Evolutionary conservation across 2,113 vertebrate species (phyloP).

Genomic region (Prietella phreatophila): DNA sequence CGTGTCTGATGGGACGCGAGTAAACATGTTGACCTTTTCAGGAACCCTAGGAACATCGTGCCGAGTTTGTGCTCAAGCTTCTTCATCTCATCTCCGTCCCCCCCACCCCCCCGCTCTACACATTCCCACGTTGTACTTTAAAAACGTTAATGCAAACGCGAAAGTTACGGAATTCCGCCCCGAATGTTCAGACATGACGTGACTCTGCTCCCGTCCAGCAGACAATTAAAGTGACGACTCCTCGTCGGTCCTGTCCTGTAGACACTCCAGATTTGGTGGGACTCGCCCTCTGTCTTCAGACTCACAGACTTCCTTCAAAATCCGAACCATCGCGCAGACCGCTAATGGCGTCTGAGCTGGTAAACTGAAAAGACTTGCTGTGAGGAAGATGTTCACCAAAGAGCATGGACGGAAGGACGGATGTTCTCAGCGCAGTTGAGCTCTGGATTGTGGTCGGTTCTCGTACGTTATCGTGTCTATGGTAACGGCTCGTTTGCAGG

Average conservation of each 20-base stretch:
- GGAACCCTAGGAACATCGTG: constrained; percentile 41
- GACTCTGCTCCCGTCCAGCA: background rate
- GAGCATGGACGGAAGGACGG: background rate
- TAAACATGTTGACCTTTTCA: constrained; percentile 54
- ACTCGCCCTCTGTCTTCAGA: too few species aligned
- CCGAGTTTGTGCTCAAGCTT: constrained; percentile 13
- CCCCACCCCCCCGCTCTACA: background rate
- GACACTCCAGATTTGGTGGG: background rate
- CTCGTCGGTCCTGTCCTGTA: background rate
- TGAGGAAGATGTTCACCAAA: background rate
- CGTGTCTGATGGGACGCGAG: constrained; percentile 31
- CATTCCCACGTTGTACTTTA: background rate
- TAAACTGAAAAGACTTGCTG: background rate
- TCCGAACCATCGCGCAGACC: background rate
- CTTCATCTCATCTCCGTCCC: too few species aligned
- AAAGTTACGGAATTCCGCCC: background rate
- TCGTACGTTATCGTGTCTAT: background rate
- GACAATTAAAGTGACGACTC: background rate
- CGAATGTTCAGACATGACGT: background rate
- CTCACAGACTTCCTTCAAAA: too few species aligned
- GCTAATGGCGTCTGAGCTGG: background rate
- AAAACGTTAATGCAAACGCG: background rate
- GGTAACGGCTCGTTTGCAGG: background rate
- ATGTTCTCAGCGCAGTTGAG: background rate
- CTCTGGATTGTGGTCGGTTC: background rate